Conservation (phyloP, 2,797 vertebrate species). For the Myoxocephalus aenaeus region DNA sequence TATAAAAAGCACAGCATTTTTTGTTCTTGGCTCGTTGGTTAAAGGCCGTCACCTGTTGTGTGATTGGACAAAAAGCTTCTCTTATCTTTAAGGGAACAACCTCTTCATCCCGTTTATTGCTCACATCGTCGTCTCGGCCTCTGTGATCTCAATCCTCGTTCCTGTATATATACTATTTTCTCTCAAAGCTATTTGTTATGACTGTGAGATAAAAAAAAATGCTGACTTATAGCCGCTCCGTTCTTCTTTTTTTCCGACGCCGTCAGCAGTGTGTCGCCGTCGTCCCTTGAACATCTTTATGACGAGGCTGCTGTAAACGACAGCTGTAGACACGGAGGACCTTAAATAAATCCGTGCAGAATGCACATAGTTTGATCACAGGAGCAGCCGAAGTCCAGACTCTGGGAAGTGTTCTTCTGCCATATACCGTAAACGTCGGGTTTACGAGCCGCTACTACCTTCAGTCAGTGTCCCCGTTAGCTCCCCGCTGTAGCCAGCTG, state of each 20-base stretch:
- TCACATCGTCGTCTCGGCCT: conserved; percentile 33
- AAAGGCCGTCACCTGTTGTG: conserved; percentile 24
- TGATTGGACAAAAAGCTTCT: conserved; percentile 52
- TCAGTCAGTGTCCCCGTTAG: no score
- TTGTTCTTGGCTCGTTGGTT: background rate
- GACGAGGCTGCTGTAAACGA: conserved; percentile 14
- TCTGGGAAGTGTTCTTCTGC: background rate
- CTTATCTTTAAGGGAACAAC: conserved; percentile 38
- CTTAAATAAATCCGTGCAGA: conserved; percentile 1
- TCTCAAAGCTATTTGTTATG: conserved; percentile 62
- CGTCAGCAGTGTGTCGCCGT: conserved; percentile 4
- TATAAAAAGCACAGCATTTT: background rate
- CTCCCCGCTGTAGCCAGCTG: no score
- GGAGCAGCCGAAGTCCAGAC: background rate
- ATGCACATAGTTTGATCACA: background rate
- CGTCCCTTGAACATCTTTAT: conserved; percentile 33
- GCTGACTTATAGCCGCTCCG: conserved; percentile 47
- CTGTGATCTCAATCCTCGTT: conserved; percentile 57
- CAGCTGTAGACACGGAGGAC: background rate
- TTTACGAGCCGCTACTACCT: no score
- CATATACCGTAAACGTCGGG: no score
- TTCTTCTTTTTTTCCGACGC: conserved; percentile 7
- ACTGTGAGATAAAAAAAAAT: conserved; percentile 50
- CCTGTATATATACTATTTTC: conserved; percentile 42
- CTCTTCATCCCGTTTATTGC: conserved; percentile 42